Percentiles rank a stretch among this genome's conserved stretches.
phyloP scores from a whole-genome alignment of 2,888 invertebrate genomes.

The Epinotia brunnichana region DNA sequence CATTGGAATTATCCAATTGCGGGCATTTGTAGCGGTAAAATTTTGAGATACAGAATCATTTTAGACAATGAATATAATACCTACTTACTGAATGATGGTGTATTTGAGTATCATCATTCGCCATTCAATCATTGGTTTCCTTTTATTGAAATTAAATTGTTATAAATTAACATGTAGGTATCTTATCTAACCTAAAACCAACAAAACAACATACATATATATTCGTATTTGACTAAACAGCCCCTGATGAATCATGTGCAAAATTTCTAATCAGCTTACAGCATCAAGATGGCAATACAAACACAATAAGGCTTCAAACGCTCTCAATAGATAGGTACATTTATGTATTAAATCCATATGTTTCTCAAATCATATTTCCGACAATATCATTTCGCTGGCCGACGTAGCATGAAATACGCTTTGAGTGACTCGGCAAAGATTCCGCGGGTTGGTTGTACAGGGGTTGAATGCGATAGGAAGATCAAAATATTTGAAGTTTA shows the following conservation, averaged over 20 bases:
- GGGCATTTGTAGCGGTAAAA: too few species aligned
- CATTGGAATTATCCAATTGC: too few species aligned
- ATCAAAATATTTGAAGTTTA: conserved; percentile 7
- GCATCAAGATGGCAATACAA: conserved; percentile 22
- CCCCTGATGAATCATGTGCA: conserved; percentile 1
- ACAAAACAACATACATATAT: too few species aligned
- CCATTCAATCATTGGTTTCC: too few species aligned
- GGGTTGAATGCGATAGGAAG: conserved; percentile 20
- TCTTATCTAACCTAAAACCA: too few species aligned
- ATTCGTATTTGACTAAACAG: background rate
- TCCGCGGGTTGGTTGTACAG: conserved; percentile 54
- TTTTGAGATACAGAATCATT: too few species aligned
- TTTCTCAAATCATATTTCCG: conserved; percentile 79
- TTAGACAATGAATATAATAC: too few species aligned
- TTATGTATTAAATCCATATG: conserved; percentile 76
- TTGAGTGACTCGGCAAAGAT: conserved; percentile 82
- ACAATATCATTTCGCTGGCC: conserved; percentile 82
- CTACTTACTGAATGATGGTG: too few species aligned
- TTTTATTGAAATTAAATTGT: too few species aligned
- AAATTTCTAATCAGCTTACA: conserved; percentile 35
- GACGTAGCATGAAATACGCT: conserved; percentile 83
- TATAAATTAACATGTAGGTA: too few species aligned
- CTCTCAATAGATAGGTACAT: conserved; percentile 39
- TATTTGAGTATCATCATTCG: too few species aligned
- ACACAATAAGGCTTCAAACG: conserved; percentile 33